A percentile compares a stretch with the other conserved stretches of the same genome.
These are phyloP conservation scores for Sebastes hubbsi DNA, from an alignment of 2,797 vertebrate species.

Conservation along the genomic window DNA sequence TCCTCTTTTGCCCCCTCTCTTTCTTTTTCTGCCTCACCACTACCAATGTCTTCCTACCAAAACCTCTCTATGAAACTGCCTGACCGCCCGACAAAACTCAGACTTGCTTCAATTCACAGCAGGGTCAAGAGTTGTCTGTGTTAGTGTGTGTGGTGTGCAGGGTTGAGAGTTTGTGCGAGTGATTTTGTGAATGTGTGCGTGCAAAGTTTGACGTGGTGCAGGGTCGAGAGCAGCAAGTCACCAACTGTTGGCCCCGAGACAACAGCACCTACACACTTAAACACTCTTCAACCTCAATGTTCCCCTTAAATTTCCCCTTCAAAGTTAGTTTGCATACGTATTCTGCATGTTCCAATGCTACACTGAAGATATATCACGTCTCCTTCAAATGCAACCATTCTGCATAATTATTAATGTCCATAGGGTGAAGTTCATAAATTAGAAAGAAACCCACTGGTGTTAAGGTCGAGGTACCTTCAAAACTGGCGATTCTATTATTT, in stretches of 20 bases:
- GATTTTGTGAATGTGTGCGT: constrained; percentile 23
- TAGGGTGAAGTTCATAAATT: background rate
- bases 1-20: background rate
- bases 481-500: background rate
- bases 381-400: constrained; percentile 5
- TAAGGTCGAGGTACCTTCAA: constrained; percentile 2
- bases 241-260: constrained; percentile 32
- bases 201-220: background rate
- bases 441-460: background rate
- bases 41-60: constrained; percentile 18
- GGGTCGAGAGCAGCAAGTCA: constrained; percentile 42
- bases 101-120: constrained; percentile 14
- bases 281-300: constrained; percentile 34
- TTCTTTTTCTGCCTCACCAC: background rate
- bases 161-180: constrained; percentile 25
- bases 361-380: background rate
- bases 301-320: constrained; percentile 29
- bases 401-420: constrained; percentile 17
- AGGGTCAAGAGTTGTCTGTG: constrained; percentile 23
- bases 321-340: constrained; percentile 24
- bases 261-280: constrained; percentile 21
- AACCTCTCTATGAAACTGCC: background rate
- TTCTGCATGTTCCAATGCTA: background rate
- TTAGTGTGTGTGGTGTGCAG: constrained; percentile 13
- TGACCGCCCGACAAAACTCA: constrained; percentile 10